Evolutionary conservation across 1,140 invertebrate species (phyloP).

Genomic region (Cepaea nemoralis): DNA sequence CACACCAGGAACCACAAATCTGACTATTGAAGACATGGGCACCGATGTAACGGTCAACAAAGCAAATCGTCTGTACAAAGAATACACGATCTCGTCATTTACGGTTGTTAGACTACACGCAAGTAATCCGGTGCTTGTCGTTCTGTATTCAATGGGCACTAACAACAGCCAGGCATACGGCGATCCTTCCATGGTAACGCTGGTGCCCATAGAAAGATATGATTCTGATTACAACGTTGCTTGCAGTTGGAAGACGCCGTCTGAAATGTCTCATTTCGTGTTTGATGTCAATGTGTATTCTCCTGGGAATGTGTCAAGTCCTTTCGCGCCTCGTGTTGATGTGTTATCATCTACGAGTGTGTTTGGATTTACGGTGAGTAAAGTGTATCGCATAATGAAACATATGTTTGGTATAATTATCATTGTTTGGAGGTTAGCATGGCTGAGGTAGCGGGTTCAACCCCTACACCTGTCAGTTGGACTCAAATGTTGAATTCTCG

Average conservation of each 20-base stretch:
- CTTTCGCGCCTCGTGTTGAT: background rate
- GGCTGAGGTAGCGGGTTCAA: no score
- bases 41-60: background rate
- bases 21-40: background rate
- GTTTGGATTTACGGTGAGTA: background rate
- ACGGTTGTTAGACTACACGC: conserved; percentile 8
- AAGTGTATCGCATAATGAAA: no score
- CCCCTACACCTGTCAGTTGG: no score
- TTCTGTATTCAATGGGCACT: background rate
- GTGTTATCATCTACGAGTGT: background rate
- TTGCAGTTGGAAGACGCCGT: background rate
- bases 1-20: background rate
- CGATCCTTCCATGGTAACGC: background rate
- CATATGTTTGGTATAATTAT: no score
- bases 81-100: background rate
- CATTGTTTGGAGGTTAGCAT: no score
- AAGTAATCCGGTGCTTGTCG: background rate
- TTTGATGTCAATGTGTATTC: background rate
- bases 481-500: no score
- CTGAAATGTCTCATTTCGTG: background rate
- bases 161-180: background rate
- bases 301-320: background rate
- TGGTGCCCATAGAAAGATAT: background rate
- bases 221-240: conserved; percentile 1
- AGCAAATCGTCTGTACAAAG: background rate